Percentiles rank a stretch among this genome's conserved stretches.
Evolutionary conservation across 2,797 vertebrate species (phyloP).

Genomic region (Tachyglossus aculeatus): DNA sequence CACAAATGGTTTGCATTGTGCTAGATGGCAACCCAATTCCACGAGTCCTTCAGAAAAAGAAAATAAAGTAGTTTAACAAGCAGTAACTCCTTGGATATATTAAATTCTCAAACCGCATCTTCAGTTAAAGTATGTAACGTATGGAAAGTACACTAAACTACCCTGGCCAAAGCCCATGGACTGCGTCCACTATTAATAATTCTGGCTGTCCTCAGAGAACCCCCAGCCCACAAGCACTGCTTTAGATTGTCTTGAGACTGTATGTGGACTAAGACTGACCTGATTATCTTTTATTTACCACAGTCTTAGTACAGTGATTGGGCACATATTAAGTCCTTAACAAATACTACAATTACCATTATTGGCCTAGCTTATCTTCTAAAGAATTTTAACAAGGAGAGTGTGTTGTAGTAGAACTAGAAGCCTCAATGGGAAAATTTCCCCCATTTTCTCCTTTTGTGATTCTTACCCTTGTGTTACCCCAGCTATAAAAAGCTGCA

Average conservation of each 20-base stretch:
- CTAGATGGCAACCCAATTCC: background rate
- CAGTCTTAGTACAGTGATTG: too few species aligned
- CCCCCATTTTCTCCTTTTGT: background rate
- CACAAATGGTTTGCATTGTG: background rate
- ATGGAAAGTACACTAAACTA: background rate
- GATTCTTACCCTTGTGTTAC: background rate
- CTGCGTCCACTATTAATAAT: background rate
- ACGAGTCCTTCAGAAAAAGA: background rate
- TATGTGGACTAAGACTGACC: too few species aligned
- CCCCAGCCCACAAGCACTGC: background rate
- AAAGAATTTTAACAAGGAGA: background rate
- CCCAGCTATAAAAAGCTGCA: background rate
- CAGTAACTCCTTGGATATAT: slow-evolving; percentile 4
- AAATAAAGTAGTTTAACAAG: slow-evolving; percentile 12
- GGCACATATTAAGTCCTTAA: too few species aligned
- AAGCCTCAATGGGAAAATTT: background rate
- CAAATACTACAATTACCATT: too few species aligned
- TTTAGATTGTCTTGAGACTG: too few species aligned
- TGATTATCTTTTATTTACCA: too few species aligned
- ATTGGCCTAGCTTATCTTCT: background rate
- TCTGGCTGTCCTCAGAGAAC: background rate
- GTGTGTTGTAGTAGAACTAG: background rate
- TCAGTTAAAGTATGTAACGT: background rate
- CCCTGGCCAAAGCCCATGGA: slow-evolving; percentile 13
- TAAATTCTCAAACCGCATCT: background rate